Base-by-base conservation (phyloP, 2,888 invertebrate species). In the Stenichneumon culpator region DNA sequence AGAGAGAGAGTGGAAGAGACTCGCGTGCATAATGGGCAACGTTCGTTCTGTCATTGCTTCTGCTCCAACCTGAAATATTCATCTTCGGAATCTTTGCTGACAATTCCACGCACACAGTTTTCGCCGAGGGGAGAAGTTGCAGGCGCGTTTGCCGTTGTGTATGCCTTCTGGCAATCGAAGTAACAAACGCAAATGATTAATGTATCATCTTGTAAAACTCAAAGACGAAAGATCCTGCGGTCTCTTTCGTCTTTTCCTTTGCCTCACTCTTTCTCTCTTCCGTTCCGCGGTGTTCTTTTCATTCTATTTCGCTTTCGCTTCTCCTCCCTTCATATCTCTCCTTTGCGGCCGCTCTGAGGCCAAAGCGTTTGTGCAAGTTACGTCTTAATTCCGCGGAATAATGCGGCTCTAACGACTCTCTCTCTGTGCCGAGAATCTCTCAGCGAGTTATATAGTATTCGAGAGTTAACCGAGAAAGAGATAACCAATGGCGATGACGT, bases 371-470 rank as follows among this genome's bases (percentile, higher is more conserved):
- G 81, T 79, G 67, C 80, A 79, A 78, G 79, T 87, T 85, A 87
- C 86, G 79, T 87, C 87, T 87, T 86, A 87, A 88, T 88, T 87
- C 86, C 50, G 70, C 75, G 63, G 84, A 83, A 86, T 85, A 84
- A 85, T 82, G 84, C 70, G 22, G 73, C 81, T 77, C 69, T 83
- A 86, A 86, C 88, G 84, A 84, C 73, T 63, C 44, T 44, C 14
- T 39, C 19, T 68, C 36, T 28, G 47, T 47, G 28, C 22, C 36
- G 74, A 47, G 47, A 73, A 63, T 6, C 25, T 32, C 63, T 28
- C 28, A 4, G 63, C 63, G 63, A 63, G 63, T 63, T 16, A 63
- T 28, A 47, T 16, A 47, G 44, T 47, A 63, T 63, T 84, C 70
- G 77, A 11, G 39, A 67, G 39, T 67, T 3, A n/a, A 39, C n/a